phyloP scores from a whole-genome alignment of 2,888 invertebrate species.

The Parnassius mnemosyne region DNA sequence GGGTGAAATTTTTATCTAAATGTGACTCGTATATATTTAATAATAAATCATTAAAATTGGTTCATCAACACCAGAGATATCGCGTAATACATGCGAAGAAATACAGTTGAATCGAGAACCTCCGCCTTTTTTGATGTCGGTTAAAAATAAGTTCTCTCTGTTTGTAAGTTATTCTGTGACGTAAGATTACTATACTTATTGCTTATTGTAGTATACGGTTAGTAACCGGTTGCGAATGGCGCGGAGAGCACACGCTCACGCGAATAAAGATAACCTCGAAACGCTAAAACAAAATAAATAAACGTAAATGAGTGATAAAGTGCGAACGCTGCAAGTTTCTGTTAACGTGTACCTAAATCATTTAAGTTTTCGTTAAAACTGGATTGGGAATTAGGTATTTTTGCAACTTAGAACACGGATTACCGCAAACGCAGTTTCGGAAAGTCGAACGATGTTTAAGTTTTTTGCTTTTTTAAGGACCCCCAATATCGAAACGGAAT shows the following conservation, averaged over 20 bases:
- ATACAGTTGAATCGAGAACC: too few relatives aligned
- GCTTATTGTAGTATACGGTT: constrained; percentile 12
- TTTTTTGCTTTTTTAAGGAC: too few relatives aligned
- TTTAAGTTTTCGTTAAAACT: neutral
- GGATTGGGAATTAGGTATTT: neutral
- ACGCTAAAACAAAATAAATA: constrained; percentile 32
- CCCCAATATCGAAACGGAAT: too few relatives aligned
- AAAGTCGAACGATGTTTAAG: neutral
- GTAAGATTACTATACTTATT: constrained; percentile 9
- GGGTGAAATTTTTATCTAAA: too few relatives aligned
- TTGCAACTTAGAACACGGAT: neutral
- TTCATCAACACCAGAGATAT: neutral
- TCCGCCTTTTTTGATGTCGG: too few relatives aligned
- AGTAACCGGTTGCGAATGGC: constrained; percentile 26
- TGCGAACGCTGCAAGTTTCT: constrained; percentile 21
- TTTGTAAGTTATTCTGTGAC: constrained; percentile 4
- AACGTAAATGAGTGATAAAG: constrained; percentile 28
- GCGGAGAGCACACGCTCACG: constrained; percentile 14
- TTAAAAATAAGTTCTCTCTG: constrained; percentile 3
- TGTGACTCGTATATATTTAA: too few relatives aligned
- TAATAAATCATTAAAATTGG: neutral
- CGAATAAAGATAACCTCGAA: constrained; percentile 25
- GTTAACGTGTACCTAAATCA: constrained; percentile 11
- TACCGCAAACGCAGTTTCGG: neutral
- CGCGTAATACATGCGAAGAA: too few relatives aligned